These are phyloP conservation scores for Drosophila parthenogenetica DNA, from an alignment of 2,888 invertebrate species.

Conservation along the genomic window DNA sequence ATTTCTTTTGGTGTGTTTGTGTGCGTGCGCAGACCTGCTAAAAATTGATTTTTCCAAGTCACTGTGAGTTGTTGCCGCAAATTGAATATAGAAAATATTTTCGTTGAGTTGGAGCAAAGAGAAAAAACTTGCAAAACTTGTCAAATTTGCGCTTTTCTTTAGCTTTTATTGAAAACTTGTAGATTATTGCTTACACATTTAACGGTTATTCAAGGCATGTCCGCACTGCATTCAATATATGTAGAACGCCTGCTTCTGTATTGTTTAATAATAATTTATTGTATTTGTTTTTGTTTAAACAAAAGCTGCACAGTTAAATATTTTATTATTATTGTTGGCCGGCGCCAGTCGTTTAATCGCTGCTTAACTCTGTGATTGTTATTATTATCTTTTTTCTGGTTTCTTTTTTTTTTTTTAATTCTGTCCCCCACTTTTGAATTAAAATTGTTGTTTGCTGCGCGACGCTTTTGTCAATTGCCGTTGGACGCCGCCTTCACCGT, in stretches of 20 bases:
- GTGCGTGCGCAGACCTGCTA: slow-evolving; percentile 63
- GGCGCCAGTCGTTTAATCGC: slow-evolving; percentile 58
- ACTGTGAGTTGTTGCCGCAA: slow-evolving; percentile 45
- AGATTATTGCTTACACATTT: slow-evolving; percentile 42
- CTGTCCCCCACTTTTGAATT: slow-evolving; percentile 34
- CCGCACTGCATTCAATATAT: slow-evolving; percentile 25
- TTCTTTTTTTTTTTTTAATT: slow-evolving; percentile 34
- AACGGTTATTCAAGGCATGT: slow-evolving; percentile 26
- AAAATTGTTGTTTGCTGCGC: slow-evolving; percentile 58
- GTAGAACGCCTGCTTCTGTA: slow-evolving; percentile 5
- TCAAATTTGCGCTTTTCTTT: slow-evolving; percentile 6
- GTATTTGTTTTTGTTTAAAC: slow-evolving; percentile 28
- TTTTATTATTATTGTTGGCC: slow-evolving; percentile 43
- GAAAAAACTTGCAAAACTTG: slow-evolving; percentile 42
- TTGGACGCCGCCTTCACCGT: slow-evolving; percentile 57
- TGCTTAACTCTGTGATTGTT: slow-evolving; percentile 28
- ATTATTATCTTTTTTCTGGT: slow-evolving; percentile 19
- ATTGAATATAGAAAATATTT: slow-evolving; percentile 34
- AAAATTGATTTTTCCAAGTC: slow-evolving; percentile 80
- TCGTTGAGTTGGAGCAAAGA: slow-evolving; percentile 23
- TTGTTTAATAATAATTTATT: background rate
- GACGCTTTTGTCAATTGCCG: slow-evolving; percentile 46
- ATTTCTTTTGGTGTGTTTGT: slow-evolving; percentile 13
- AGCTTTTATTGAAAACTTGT: slow-evolving; percentile 9
- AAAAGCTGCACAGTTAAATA: slow-evolving; percentile 44